Base-by-base conservation (phyloP, 2,888 invertebrate species). In the Eilema griseolum region DNA sequence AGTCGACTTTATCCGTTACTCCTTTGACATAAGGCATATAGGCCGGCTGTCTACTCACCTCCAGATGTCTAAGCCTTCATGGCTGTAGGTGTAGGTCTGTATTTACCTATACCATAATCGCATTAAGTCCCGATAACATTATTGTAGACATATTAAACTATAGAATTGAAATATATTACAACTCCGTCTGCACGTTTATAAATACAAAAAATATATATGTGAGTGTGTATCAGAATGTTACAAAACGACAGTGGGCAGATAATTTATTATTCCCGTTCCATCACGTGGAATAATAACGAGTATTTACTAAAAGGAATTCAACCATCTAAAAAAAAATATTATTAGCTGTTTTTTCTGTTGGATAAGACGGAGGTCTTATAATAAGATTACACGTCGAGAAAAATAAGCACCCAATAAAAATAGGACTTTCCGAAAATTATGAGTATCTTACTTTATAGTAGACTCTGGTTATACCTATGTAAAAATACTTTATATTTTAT, bases 401-500 rank as follows among this genome's bases (percentile, higher is more conserved):
- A 33, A 56, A 31, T 56, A 31, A 65, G 31, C n/a, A 23, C 16
- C 14, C 14, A 33, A 65, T 57, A 57, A 57, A 65, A 56, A 33
- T 14, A 16, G 4, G 56, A 56, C 31, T 65, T 31, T 31, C 23
- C 23, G 28, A n/a, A 64, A 64, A n/a, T 31, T 64, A 64, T 8
- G 28, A 52, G n/a, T 28, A 12, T 64, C 26, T 52, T 64, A 28
- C 52, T 64, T 52, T 64, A n/a, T n/a, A 28, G 31, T 52, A 46
- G 16, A 46, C 12, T 33, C 23, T 24, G 16, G 63, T 52, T 20
- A 1, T 23, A 41, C 41, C 16, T 41, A 41, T 5, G 23, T 0
- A 5, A 57, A 24, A 24, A 57, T 24, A 59, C 11, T 59, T 1
- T 24, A 20, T 28, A 41, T 46, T 52, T 28, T 52, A 28, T 28